Evolutionary conservation across 2,888 invertebrate genomes (phyloP), one percentile per base, ranked within the genome.

Genomic region (Stomorhina lunata): DNA sequence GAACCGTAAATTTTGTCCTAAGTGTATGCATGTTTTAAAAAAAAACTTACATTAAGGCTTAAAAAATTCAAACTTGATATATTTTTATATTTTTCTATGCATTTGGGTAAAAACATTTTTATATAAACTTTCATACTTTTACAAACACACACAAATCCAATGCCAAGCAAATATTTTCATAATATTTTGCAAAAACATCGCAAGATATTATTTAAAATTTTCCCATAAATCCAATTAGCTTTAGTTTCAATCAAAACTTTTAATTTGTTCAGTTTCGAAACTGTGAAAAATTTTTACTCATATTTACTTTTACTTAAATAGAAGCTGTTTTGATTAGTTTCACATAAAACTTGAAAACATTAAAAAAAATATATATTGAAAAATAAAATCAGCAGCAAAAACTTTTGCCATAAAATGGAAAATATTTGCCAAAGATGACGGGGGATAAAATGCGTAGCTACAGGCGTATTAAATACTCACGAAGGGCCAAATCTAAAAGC

Each of bases 181-280:
- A n/a, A n/a, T n/a, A 5, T 27, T 43, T 17, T 3, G 29, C 5
- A 27, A 48, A 22, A 48, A 48, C 20, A 10, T n/a, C 12, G 29
- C 22, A 20, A 22, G 6, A 9, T 22, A 7, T 27, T 22, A 55
- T 7, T 9, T 48, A 22, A 9, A 27, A 20, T 22, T 45, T 17
- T 29, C 2, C 10, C 22, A 48, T 65, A 65, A 65, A 65, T n/a
- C 48, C 48, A 48, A 34, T 32, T 48, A 65, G 20, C 48, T 65
- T 34, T 48, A 48, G 29, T 65, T 43, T 40, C 27, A 63, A 66
- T 32, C 65, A 66, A 48, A 66, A 66, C 48, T 66, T 66, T 66
- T 66, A 48, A 32, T 48, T 65, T 65, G 20, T 29, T 34, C 20
- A n/a, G 22, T 48, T 65, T 29, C 4, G 10, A 34, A n/a, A n/a